A percentile compares a stretch with the other conserved stretches of the same genome.
These are phyloP conservation scores for Mellivora capensis DNA, from an alignment of 2,113 vertebrate species.

Conservation along the genomic window DNA sequence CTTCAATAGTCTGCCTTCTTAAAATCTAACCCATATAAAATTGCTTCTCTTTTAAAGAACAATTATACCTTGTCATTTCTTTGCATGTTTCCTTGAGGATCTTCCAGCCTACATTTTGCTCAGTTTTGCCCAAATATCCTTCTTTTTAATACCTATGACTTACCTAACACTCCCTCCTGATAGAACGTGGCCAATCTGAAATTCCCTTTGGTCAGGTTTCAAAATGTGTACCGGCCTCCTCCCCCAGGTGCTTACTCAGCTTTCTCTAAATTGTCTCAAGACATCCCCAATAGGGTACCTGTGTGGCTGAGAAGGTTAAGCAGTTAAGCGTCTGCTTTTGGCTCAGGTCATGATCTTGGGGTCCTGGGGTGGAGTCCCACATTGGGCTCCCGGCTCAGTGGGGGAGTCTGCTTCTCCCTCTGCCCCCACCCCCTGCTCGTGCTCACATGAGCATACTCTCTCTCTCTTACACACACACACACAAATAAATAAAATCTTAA, in stretches of 20 bases:
- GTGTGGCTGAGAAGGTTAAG: too few species aligned
- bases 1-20: background rate
- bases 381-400: too few species aligned
- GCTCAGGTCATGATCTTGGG: too few species aligned
- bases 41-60: background rate
- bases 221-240: background rate
- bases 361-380: too few species aligned
- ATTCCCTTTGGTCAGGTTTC: conserved; percentile 18
- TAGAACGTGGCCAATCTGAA: background rate
- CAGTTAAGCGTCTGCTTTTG: too few species aligned
- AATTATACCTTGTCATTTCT: background rate
- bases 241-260: conserved; percentile 1
- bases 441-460: too few species aligned
- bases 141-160: background rate
- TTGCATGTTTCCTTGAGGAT: background rate
- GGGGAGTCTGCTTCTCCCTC: too few species aligned
- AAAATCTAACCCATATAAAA: background rate
- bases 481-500: too few species aligned
- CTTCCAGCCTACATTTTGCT: background rate
- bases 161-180: background rate
- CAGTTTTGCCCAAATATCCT: background rate
- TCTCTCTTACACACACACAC: too few species aligned
- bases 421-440: too few species aligned
- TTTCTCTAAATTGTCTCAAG: conserved; percentile 2
- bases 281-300: background rate